These are phyloP conservation scores for Rhinolophus sinicus DNA, from an alignment of 2,113 vertebrate species.

Conservation along the genomic window DNA sequence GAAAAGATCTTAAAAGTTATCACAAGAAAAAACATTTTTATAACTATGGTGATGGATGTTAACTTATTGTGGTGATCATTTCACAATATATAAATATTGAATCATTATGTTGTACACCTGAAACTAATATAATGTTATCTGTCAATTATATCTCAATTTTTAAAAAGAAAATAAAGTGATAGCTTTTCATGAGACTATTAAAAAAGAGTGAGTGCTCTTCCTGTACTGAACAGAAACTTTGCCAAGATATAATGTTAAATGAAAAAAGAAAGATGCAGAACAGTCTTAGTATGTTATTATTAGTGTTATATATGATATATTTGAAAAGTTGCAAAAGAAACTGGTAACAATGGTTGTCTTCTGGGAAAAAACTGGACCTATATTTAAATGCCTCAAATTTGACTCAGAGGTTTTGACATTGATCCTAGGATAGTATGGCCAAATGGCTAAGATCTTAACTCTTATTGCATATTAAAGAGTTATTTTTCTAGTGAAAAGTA, in stretches of 20 bases:
- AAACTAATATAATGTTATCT: not conserved
- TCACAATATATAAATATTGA: not conserved
- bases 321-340: constrained; percentile 38
- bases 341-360: not conserved
- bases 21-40: not conserved
- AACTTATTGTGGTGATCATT: not conserved
- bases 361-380: not conserved
- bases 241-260: not conserved
- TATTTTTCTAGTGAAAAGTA: not conserved
- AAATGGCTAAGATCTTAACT: not conserved
- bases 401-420: not conserved
- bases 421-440: not conserved
- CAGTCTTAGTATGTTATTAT: not conserved
- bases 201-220: not conserved
- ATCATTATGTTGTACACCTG: not conserved
- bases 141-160: not conserved
- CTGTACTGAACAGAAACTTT: not conserved
- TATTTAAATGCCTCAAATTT: not conserved
- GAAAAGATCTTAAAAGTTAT: not conserved
- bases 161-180: not conserved
- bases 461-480: not conserved
- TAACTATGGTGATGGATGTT: not conserved
- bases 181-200: not conserved
- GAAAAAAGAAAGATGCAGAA: not conserved
- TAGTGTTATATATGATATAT: not conserved